Percentiles rank a stretch among this genome's conserved stretches.
phyloP scores from a whole-genome alignment of 2,888 invertebrate genomes.

The Bhutanitis thaidina region DNA sequence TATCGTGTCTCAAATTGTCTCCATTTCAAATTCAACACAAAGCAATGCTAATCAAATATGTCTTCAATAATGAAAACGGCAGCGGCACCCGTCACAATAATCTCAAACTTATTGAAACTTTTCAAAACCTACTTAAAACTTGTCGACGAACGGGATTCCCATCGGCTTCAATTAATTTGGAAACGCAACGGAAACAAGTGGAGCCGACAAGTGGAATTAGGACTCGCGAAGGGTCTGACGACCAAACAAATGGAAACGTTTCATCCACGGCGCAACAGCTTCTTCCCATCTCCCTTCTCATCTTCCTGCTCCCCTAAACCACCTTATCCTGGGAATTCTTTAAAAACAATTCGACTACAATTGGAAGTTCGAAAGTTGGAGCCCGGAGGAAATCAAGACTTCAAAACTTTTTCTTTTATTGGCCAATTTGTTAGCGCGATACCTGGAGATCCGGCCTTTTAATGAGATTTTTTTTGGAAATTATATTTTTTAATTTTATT shows the following conservation, averaged over 20 bases:
- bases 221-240: not conserved
- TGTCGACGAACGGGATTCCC: not conserved
- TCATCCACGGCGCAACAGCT: not conserved
- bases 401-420: conserved; percentile 46
- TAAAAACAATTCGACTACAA: conserved; percentile 62
- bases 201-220: not conserved
- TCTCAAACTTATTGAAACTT: not conserved
- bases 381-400: conserved; percentile 52
- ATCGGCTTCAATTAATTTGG: not conserved
- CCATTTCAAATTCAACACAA: not conserved
- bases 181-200: not conserved
- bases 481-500: too few species aligned
- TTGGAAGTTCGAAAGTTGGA: conserved; percentile 52
- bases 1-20: too few species aligned
- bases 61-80: not conserved
- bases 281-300: not conserved
- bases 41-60: not conserved
- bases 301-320: conserved; percentile 18
- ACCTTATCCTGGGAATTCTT: conserved; percentile 43
- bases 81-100: not conserved
- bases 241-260: not conserved
- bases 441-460: conserved; percentile 36
- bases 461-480: not conserved
- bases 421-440: conserved; percentile 57
- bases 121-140: not conserved